Conservation (phyloP, 1,140 invertebrate species). For the Geopemphigus sp. region DNA sequence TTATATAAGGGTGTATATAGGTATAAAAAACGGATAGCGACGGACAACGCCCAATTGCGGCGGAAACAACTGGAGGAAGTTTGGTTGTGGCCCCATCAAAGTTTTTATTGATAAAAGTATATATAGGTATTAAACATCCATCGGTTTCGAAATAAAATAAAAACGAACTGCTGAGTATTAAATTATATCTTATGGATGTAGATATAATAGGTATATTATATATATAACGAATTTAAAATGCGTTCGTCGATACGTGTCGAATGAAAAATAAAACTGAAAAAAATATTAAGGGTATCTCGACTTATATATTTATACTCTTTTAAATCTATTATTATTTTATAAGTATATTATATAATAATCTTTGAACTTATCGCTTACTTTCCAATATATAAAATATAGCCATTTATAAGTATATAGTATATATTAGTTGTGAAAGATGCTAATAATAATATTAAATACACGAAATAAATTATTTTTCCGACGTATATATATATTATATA, state of each 20-base stretch:
- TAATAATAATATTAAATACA: no score
- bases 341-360: no score
- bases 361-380: no score
- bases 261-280: not conserved
- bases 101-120: slow-evolving; percentile 39
- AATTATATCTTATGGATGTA: no score
- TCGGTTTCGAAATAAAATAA: not conserved
- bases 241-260: not conserved
- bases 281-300: slow-evolving; percentile 6
- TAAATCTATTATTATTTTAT: no score
- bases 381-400: no score
- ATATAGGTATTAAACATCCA: slow-evolving; percentile 1
- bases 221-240: slow-evolving; percentile 8
- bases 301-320: not conserved
- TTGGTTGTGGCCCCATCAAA: slow-evolving; percentile 36
- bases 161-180: not conserved
- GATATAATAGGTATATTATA: not conserved
- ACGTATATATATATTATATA: no score
- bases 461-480: no score
- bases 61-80: slow-evolving; percentile 37
- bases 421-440: no score
- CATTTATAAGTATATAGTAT: no score
- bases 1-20: not conserved
- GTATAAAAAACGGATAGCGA: slow-evolving; percentile 1
- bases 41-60: slow-evolving; percentile 33